A percentile compares a stretch with the other conserved stretches of the same genome.
Conservation (phyloP, 2,797 vertebrate genomes). For the Protosalanx chinensis region DNA sequence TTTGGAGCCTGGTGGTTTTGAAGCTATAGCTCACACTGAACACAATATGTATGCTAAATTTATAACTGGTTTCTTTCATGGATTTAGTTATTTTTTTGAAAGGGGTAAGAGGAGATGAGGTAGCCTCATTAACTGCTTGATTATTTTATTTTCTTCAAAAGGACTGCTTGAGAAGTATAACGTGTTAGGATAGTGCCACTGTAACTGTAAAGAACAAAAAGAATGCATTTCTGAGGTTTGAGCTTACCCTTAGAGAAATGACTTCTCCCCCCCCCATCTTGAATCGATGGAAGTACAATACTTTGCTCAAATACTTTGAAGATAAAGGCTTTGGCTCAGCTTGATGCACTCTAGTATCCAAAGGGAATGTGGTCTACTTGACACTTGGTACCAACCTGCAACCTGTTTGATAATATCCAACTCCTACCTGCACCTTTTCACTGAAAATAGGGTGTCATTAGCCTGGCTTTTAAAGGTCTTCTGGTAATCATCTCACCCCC, state of each 20-base stretch:
- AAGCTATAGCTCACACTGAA: slow-evolving; percentile 15
- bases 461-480: slow-evolving; percentile 30
- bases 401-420: slow-evolving; percentile 33
- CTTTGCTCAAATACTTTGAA: slow-evolving; percentile 31
- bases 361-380: slow-evolving; percentile 44
- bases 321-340: slow-evolving; percentile 28
- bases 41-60: slow-evolving; percentile 18
- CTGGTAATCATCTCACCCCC: slow-evolving; percentile 22
- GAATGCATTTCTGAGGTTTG: slow-evolving; percentile 27
- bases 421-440: slow-evolving; percentile 9
- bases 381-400: slow-evolving; percentile 31
- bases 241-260: slow-evolving; percentile 26
- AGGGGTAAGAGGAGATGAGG: slow-evolving; percentile 8
- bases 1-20: slow-evolving; percentile 18
- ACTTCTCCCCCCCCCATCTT: slow-evolving; percentile 31
- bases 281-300: slow-evolving; percentile 38
- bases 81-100: slow-evolving; percentile 23
- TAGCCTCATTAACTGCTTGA: slow-evolving; percentile 27
- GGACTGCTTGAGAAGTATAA: slow-evolving; percentile 14
- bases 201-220: slow-evolving; percentile 25
- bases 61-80: slow-evolving; percentile 34
- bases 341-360: slow-evolving; percentile 45
- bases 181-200: slow-evolving; percentile 33
- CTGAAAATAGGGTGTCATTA: slow-evolving; percentile 31
- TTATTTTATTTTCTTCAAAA: slow-evolving; percentile 21